A percentile compares a stretch with the other conserved stretches of the same genome.
Evolutionary conservation across 2,888 invertebrate genomes (phyloP).

Genomic region (Orthonychiurus folsomi): DNA sequence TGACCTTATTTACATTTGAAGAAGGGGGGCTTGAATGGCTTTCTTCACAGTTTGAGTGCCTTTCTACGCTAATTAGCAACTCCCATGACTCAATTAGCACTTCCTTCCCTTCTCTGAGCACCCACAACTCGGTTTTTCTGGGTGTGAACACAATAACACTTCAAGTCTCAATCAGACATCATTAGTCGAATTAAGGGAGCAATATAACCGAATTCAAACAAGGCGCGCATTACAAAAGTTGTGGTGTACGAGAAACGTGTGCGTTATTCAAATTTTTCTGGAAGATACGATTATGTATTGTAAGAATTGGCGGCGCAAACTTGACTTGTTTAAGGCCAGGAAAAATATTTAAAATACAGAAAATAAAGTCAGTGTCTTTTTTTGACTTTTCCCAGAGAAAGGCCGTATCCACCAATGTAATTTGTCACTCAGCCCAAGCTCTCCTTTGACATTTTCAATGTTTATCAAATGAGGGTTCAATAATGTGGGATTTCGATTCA

Average conservation of each 20-base stretch:
- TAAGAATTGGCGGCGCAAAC: too few relatives aligned
- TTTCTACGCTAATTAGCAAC: constrained; percentile 10
- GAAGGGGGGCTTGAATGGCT: neutral
- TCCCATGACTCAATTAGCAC: constrained; percentile 15
- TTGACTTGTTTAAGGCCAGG: too few relatives aligned
- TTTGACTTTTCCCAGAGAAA: too few relatives aligned
- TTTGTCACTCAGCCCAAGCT: neutral
- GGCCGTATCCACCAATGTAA: too few relatives aligned
- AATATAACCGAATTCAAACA: too few relatives aligned
- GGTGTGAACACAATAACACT: neutral
- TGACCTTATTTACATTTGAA: neutral
- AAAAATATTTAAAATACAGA: too few relatives aligned
- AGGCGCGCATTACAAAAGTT: too few relatives aligned
- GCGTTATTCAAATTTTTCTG: too few relatives aligned
- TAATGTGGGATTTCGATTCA: neutral
- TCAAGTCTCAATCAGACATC: neutral
- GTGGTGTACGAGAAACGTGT: too few relatives aligned
- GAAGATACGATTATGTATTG: too few relatives aligned
- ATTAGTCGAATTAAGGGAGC: too few relatives aligned
- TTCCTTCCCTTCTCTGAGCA: constrained; percentile 11
- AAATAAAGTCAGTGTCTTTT: too few relatives aligned
- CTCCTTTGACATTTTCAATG: constrained; percentile 25
- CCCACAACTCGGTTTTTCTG: neutral
- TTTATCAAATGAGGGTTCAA: constrained; percentile 22
- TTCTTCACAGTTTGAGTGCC: constrained; percentile 6